phyloP scores from a whole-genome alignment of 2,888 invertebrate genomes.

The Melolontha melolontha region DNA sequence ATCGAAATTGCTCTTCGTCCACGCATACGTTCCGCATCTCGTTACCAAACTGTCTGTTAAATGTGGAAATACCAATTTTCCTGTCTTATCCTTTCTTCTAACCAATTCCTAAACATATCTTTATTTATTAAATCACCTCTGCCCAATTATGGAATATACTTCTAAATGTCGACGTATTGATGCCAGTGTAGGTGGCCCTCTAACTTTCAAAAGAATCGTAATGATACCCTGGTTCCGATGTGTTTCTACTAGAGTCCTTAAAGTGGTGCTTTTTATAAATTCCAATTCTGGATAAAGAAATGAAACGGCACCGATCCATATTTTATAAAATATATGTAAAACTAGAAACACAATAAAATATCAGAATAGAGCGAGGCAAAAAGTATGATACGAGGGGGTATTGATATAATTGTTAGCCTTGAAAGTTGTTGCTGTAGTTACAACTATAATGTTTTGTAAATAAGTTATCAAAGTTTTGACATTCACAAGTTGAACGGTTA shows the following conservation, averaged over 20 bases:
- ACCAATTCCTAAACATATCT: slow-evolving; percentile 65
- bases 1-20: slow-evolving; percentile 73
- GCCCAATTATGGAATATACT: slow-evolving; percentile 50
- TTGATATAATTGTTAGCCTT: too few relatives aligned
- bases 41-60: slow-evolving; percentile 76
- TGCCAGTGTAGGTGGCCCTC: slow-evolving; percentile 65
- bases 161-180: slow-evolving; percentile 61
- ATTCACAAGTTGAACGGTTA: too few relatives aligned
- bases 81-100: slow-evolving; percentile 70
- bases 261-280: slow-evolving; percentile 61
- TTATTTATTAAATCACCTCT: slow-evolving; percentile 1
- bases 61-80: slow-evolving; percentile 74
- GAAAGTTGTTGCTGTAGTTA: too few relatives aligned
- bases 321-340: slow-evolving; percentile 22
- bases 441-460: too few relatives aligned
- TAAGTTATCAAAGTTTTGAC: too few relatives aligned
- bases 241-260: slow-evolving; percentile 78
- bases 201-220: slow-evolving; percentile 75
- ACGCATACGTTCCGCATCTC: slow-evolving; percentile 84
- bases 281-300: slow-evolving; percentile 61
- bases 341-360: slow-evolving; percentile 25
- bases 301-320: slow-evolving; percentile 60
- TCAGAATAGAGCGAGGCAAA: background rate
- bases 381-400: too few relatives aligned
- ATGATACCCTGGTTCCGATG: slow-evolving; percentile 80